Evolutionary conservation across 2,113 vertebrate genomes (phyloP).

Genomic region (Rutilus rutilus): DNA sequence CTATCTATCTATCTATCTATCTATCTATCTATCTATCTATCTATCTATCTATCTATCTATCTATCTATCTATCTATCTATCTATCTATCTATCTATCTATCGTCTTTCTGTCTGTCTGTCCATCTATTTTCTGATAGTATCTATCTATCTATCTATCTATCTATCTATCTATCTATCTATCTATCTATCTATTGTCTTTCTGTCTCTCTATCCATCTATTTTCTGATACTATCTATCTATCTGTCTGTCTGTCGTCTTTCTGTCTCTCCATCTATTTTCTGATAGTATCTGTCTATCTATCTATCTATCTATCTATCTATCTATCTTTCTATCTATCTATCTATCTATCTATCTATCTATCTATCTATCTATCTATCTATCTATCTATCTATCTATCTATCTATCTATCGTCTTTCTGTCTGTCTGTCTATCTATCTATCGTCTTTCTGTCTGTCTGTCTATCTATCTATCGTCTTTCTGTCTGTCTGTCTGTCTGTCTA

Average conservation of each 20-base stretch:
- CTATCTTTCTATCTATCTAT: too few species aligned
- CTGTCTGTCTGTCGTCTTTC: background rate
- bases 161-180: background rate
- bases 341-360: too few species aligned
- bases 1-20: too few species aligned
- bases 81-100: background rate
- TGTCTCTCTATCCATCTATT: background rate
- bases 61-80: background rate
- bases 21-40: too few species aligned
- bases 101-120: background rate
- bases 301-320: too few species aligned
- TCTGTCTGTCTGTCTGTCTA: background rate
- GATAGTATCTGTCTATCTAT: too few species aligned
- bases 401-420: too few species aligned
- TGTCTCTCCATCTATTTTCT: background rate
- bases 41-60: constrained; percentile 6
- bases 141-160: background rate
- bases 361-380: too few species aligned
- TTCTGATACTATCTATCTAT: background rate
- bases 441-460: background rate
- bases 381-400: too few species aligned
- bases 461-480: constrained; percentile 1
- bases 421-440: background rate
- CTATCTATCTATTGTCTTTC: background rate
- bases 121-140: background rate